Base-by-base conservation (phyloP, 2,797 vertebrate species). In the Ptychobarbus kaznakovi region DNA sequence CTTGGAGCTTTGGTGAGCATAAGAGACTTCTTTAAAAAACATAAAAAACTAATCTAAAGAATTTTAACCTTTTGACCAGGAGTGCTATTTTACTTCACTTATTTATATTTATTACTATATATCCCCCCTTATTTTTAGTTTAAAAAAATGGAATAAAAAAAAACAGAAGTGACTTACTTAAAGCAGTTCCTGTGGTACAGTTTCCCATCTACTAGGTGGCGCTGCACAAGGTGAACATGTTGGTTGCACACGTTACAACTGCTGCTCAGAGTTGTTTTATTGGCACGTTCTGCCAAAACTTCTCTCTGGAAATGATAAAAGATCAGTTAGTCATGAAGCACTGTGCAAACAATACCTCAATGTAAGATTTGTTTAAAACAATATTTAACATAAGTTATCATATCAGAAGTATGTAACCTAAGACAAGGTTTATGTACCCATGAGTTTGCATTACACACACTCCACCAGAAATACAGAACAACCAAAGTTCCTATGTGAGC, bases 141-240 rank as follows among this genome's bases (percentile, higher is more conserved):
- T 15, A 4, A 16, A 49, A 15, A 15, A 51, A 51, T 51, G 5
- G 5, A 18, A 51, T 51, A 51, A 51, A 15, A 49, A 16, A 16
- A 49, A 49, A 15, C 0, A 53, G 53, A 38, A 51, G 8, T 3
- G 35, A 16, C 94, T 86, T 92, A 99, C 98, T 95, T 97, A 93
- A 98, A 98, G 92, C 98, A 99, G 93, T 95, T 97, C 70, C 98
- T 95, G 93, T 99, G 98, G 76, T 97, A 99, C n/a, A 99, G 96
- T 87, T 95, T 97, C 86, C 98, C 97, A 0, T 98, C 96, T 0
- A 96, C 95, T 88, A 99, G 92, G 88, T 97, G 95, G n/a, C 98
- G 95, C 94, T 99, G 97, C 25, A 99, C 97, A 65, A 99, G 92
- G 86, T 99, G 98, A 78, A 99, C 98, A 0, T 97, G 97, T 1